Conservation (phyloP, 2,888 invertebrate genomes). For the Melanchra persicariae region DNA sequence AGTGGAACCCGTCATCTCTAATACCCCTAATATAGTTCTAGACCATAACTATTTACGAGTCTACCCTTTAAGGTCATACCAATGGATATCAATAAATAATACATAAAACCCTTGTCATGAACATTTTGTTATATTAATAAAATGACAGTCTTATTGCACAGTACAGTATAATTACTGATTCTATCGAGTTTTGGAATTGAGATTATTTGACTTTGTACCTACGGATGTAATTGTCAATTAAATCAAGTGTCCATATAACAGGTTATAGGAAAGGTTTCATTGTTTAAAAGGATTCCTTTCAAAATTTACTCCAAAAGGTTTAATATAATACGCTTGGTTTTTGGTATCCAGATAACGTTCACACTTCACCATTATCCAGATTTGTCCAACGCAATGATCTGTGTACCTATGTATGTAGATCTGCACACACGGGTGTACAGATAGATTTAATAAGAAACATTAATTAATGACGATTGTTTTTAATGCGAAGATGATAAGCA, state of each 20-base stretch:
- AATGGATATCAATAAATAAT: slow-evolving; percentile 61
- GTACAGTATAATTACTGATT: slow-evolving; percentile 51
- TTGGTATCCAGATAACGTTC: no score
- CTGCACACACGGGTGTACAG: no score
- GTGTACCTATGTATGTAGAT: no score
- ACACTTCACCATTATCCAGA: no score
- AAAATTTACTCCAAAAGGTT: background rate
- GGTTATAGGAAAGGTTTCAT: background rate
- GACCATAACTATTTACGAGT: slow-evolving; percentile 27
- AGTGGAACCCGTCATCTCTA: no score
- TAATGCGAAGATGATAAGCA: no score
- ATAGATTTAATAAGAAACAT: no score
- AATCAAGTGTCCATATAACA: background rate
- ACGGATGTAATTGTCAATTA: slow-evolving; percentile 17
- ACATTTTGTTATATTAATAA: slow-evolving; percentile 58
- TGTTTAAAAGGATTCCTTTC: background rate
- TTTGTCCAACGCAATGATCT: no score
- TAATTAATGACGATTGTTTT: no score
- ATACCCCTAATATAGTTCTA: background rate
- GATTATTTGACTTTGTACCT: slow-evolving; percentile 7
- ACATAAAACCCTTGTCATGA: slow-evolving; percentile 56
- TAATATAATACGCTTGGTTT: no score
- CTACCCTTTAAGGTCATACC: slow-evolving; percentile 43
- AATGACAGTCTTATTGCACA: slow-evolving; percentile 63
- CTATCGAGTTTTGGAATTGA: slow-evolving; percentile 22